Base-by-base conservation (phyloP, 2,113 vertebrate species). In the Chaetodon auriga region DNA sequence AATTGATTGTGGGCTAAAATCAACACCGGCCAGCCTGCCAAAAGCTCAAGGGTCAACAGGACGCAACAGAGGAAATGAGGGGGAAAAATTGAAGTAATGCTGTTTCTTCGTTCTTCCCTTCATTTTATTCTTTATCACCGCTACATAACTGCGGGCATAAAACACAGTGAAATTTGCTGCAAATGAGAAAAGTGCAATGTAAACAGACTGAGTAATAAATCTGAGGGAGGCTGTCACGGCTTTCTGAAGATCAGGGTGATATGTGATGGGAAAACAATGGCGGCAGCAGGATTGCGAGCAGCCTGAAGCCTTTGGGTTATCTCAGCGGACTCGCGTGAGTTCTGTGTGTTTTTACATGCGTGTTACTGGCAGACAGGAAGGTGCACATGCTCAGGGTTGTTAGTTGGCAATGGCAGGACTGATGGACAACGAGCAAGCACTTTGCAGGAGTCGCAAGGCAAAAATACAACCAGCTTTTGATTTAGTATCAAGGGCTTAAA, bases 1-100 rank as follows among this genome's bases (percentile, higher is more conserved):
- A 94, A 96, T 94, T 94, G 94, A 95, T 95, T 90, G 91, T 73
- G 55, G 86, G 82, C 86, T 89, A 89, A 93, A 95, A 91, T 94
- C 92, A 93, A 94, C 93, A 93, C 43, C 43, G 49, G 78, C 65
- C 85, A 78, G 75, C 74, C 77, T 90, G 92, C 91, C 89, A 94
- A 90, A 78, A 78, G 74, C 78, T 3, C 66, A 83, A 82, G 72
- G 93, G 92, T 94, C 92, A 91, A 61, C 81, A 65, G 89, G 89
- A 93, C 79, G 69, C 53, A n/a, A 62, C 68, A 69, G 69, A 72
- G 68, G 35, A 68, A 83, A 87, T 54, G 46, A 30, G 19, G 25
- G 1, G 23, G 5, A 49, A 62, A 63, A 46, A 63, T 77, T 75
- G 73, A 89, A 80, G 85, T 62, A 78, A 75, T 49, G 73, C 69